Evolutionary conservation across 2,797 vertebrate genomes (phyloP).

Genomic region (Danionella dracula): DNA sequence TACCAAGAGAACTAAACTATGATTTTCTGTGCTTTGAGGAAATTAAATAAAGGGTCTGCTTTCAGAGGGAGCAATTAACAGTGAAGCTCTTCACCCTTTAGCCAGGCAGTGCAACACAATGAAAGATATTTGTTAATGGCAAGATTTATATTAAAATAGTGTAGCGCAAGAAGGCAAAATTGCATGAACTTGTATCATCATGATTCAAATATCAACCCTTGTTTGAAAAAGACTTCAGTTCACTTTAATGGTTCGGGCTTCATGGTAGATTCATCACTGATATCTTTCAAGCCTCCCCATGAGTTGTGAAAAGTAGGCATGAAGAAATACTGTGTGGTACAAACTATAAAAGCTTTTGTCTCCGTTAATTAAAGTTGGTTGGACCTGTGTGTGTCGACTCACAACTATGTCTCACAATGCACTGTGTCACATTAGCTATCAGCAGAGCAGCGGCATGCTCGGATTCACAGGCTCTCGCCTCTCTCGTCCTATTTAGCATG

Average conservation of each 20-base stretch:
- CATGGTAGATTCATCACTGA: background rate
- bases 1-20: conserved; percentile 52
- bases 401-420: conserved; percentile 9
- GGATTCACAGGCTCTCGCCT: conserved; percentile 41
- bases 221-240: too few species aligned
- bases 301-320: background rate
- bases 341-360: conserved; percentile 7
- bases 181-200: too few species aligned
- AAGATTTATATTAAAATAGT: too few species aligned
- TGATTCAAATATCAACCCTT: too few species aligned
- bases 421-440: conserved; percentile 18
- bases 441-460: background rate
- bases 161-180: too few species aligned
- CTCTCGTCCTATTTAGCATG: conserved; percentile 56
- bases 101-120: too few species aligned
- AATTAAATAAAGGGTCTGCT: conserved; percentile 46
- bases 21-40: conserved; percentile 29
- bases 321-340: background rate
- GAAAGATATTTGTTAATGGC: too few species aligned
- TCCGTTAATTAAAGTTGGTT: background rate
- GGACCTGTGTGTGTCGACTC: background rate
- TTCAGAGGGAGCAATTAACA: conserved; percentile 35
- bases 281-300: background rate
- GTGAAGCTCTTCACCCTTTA: conserved; percentile 3
- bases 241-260: background rate